Percentiles rank a stretch among this genome's conserved stretches.
phyloP scores from a whole-genome alignment of 1,140 invertebrate genomes.

The Diuraphis noxia region DNA sequence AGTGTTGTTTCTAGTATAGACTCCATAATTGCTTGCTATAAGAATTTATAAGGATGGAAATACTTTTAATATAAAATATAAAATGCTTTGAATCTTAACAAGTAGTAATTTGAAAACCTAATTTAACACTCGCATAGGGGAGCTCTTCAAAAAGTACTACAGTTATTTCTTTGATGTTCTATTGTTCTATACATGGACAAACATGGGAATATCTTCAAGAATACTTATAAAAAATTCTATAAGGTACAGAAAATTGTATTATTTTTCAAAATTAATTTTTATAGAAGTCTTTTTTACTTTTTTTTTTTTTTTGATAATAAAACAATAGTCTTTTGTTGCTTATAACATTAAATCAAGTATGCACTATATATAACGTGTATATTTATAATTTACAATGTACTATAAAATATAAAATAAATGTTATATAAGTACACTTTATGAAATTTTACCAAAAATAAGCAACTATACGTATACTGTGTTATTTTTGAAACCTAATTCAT shows the following conservation, averaged over 20 bases:
- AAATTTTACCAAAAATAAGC: background rate
- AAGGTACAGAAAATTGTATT: background rate
- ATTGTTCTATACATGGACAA: conserved; percentile 15
- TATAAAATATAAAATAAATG: background rate
- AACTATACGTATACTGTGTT: background rate
- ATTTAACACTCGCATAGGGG: background rate
- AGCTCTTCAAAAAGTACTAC: conserved; percentile 1
- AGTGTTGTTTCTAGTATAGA: background rate
- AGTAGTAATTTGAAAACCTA: conserved; percentile 38
- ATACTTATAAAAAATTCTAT: conserved; percentile 5
- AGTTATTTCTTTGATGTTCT: conserved; percentile 31
- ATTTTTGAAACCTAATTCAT: background rate
- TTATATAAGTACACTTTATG: background rate
- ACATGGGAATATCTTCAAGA: background rate
- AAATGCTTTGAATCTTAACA: conserved; percentile 11
- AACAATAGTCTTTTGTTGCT: background rate
- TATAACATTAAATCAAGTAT: background rate
- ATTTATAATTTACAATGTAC: background rate
- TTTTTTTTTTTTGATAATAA: conserved; percentile 14
- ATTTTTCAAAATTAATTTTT: background rate
- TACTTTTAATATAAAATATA: conserved; percentile 14
- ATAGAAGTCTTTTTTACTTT: background rate
- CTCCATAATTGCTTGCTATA: background rate
- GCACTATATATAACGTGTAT: background rate
- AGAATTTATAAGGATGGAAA: background rate